Conservation (phyloP, 1,140 invertebrate species). For the Steinernema feltiae region DNA sequence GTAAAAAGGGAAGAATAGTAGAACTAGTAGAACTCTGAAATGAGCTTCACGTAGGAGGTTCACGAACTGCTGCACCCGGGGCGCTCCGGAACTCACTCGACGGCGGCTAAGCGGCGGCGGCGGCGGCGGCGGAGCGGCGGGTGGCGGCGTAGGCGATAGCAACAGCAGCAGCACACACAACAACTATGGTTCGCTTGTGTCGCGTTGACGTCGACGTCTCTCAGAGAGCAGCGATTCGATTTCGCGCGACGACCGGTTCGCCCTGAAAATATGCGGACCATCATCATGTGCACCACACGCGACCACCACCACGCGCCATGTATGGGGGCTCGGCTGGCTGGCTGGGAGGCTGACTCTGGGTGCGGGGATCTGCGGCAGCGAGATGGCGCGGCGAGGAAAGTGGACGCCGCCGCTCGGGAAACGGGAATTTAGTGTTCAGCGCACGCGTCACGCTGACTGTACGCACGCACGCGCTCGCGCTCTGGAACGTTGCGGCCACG, state of each 20-base stretch:
- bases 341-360: too few relatives aligned
- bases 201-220: conserved; percentile 8
- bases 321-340: neutral
- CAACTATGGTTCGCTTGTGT: conserved; percentile 13
- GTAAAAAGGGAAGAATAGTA: too few relatives aligned
- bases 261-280: conserved; percentile 11
- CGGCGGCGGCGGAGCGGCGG: conserved; percentile 16
- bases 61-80: too few relatives aligned
- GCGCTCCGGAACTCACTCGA: too few relatives aligned
- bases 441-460: too few relatives aligned
- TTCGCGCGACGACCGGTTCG: conserved; percentile 14
- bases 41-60: too few relatives aligned
- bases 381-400: neutral
- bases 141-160: conserved; percentile 7
- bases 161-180: conserved; percentile 19
- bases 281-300: neutral
- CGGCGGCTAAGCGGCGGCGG: too few relatives aligned
- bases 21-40: too few relatives aligned
- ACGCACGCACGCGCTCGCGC: too few relatives aligned
- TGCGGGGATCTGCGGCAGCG: too few relatives aligned
- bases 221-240: conserved; percentile 11
- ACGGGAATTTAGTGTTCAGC: neutral
- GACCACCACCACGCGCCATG: conserved; percentile 2
- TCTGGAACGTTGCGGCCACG: too few relatives aligned
- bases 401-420: neutral